A percentile compares a stretch with the other conserved stretches of the same genome.
These are phyloP conservation scores for Limnephilus rhombicus DNA, from an alignment of 2,888 invertebrate genomes.

Conservation along the genomic window DNA sequence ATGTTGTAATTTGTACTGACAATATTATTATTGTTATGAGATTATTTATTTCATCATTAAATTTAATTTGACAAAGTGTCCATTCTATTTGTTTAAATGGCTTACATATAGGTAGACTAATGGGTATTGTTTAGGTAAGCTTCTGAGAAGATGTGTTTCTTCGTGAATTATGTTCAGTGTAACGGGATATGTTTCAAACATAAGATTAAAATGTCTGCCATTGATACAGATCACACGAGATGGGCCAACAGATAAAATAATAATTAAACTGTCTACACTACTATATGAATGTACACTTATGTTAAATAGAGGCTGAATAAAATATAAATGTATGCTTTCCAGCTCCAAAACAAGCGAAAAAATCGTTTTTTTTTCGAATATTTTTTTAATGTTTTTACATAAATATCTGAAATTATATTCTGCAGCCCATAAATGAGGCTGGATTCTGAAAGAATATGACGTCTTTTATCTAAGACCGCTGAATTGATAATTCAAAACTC, in stretches of 20 bases:
- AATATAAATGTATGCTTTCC: no score
- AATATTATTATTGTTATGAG: neutral
- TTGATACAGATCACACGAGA: neutral
- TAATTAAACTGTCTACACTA: neutral
- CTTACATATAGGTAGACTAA: neutral
- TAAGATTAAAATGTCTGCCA: neutral
- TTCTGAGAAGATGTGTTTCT: constrained; percentile 6
- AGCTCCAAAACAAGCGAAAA: no score
- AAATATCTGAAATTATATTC: no score
- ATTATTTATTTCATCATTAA: neutral
- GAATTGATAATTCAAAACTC: neutral
- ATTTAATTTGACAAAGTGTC: neutral
- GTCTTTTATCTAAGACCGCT: neutral
- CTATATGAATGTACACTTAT: no score
- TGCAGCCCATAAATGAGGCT: neutral
- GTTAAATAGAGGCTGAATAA: no score
- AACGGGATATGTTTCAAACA: constrained; percentile 29
- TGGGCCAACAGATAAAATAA: neutral
- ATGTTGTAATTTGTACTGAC: neutral
- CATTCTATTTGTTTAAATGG: neutral
- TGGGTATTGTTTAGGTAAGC: neutral
- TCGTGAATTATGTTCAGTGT: constrained; percentile 7
- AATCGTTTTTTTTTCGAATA: no score
- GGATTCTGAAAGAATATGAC: neutral
- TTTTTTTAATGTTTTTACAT: no score